Percentiles rank a stretch among this genome's conserved stretches.
phyloP scores from a whole-genome alignment of 2,888 invertebrate genomes.

The Hirudinaria manillensis region DNA sequence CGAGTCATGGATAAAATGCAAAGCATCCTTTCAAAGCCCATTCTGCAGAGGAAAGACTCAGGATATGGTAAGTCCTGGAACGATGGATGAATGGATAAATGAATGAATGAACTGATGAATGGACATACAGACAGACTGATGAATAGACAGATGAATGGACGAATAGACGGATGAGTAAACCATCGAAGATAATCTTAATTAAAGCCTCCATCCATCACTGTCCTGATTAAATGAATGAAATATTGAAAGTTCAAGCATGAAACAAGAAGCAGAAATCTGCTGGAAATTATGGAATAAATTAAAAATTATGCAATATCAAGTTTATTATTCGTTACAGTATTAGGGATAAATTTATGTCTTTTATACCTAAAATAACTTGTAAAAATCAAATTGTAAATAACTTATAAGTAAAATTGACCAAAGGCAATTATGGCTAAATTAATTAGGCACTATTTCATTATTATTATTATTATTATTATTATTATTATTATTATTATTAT shows the following conservation, averaged over 20 bases:
- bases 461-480: too few relatives aligned
- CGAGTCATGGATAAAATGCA: slow-evolving; percentile 10
- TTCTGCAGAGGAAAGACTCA: slow-evolving; percentile 33
- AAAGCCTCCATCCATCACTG: not conserved
- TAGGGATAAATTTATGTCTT: too few relatives aligned
- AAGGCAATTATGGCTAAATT: too few relatives aligned
- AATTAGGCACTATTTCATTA: too few relatives aligned
- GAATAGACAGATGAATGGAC: not conserved
- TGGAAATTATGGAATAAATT: not conserved
- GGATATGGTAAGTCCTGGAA: slow-evolving; percentile 31
- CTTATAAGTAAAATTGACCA: too few relatives aligned
- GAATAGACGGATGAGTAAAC: not conserved
- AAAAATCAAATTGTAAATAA: too few relatives aligned
- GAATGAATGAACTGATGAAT: not conserved
- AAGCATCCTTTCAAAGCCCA: slow-evolving; percentile 25
- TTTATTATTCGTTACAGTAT: too few relatives aligned
- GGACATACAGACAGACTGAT: not conserved
- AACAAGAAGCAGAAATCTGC: not conserved
- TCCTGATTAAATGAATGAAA: not conserved
- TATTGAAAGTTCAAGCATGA: not conserved
- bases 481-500: too few relatives aligned
- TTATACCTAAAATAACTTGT: too few relatives aligned
- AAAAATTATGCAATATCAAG: not conserved
- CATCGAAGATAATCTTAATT: not conserved
- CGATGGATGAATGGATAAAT: not conserved